A percentile compares a stretch with the other conserved stretches of the same genome.
Evolutionary conservation across 92 coral and sea anemone genomes (phyloP).

Genomic region (Siderastrea radians): DNA sequence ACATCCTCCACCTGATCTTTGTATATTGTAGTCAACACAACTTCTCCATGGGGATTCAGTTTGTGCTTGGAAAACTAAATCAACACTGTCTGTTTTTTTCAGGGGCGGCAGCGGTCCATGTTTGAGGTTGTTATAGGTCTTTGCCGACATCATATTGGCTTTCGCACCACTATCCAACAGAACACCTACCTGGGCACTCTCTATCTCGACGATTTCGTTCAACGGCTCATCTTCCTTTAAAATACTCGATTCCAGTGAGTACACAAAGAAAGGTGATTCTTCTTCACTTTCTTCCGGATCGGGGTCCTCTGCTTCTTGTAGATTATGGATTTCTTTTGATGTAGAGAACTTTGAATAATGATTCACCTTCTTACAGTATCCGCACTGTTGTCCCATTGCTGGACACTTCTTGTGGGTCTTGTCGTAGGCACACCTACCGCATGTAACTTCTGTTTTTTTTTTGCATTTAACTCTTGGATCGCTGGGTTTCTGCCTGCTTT

Average conservation of each 20-base stretch:
- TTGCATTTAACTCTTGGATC: background rate
- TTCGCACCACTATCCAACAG: no score
- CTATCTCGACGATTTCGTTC: background rate
- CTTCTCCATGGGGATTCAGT: no score
- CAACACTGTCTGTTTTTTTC: no score
- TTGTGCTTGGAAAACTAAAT: no score
- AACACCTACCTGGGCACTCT: background rate
- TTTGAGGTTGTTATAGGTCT: no score
- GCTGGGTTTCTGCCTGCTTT: background rate
- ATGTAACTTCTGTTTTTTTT: background rate
- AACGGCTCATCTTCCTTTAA: background rate
- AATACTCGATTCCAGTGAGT: background rate
- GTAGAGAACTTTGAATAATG: constrained; percentile 28
- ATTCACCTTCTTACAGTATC: constrained; percentile 1
- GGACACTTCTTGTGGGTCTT: background rate
- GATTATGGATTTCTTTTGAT: constrained; percentile 27
- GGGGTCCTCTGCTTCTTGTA: background rate
- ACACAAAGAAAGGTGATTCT: background rate
- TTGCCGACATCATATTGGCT: no score
- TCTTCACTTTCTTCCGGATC: no score
- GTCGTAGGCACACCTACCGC: constrained; percentile 6
- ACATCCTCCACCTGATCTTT: no score
- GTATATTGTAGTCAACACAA: no score
- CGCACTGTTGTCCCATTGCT: no score
- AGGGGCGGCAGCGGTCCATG: no score